Conservation (phyloP, 2,888 invertebrate species). For the Agelastica alni region DNA sequence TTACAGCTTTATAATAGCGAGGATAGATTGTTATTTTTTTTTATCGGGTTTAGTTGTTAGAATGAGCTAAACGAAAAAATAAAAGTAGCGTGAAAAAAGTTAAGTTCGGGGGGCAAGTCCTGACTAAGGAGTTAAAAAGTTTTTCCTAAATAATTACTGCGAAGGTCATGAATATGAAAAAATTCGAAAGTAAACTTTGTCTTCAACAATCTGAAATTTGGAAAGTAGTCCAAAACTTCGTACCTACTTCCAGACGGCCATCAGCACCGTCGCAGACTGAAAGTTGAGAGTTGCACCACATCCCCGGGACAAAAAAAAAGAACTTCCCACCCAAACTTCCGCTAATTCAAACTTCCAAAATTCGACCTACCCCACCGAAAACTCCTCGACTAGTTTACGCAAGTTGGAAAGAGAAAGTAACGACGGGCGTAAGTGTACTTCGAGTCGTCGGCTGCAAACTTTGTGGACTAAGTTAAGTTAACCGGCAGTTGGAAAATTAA, state of each 20-base stretch:
- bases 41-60: no score
- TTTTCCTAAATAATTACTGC: constrained; percentile 9
- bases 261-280: constrained; percentile 7
- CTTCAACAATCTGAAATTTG: constrained; percentile 22
- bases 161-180: constrained; percentile 23
- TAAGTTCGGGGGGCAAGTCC: no score
- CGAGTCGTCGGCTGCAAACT: constrained; percentile 53
- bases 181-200: constrained; percentile 21
- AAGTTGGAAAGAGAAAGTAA: constrained; percentile 57
- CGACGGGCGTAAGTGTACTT: constrained; percentile 57
- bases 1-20: no score
- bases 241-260: constrained; percentile 21
- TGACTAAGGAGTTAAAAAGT: constrained; percentile 2
- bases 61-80: no score
- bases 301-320: constrained; percentile 18
- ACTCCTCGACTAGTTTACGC: constrained; percentile 53
- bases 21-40: no score
- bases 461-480: constrained; percentile 51
- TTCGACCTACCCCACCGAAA: constrained; percentile 56
- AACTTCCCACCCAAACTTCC: constrained; percentile 44
- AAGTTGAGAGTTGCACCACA: constrained; percentile 15
- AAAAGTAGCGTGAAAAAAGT: no score
- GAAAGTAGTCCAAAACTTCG: constrained; percentile 23
- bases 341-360: constrained; percentile 51
- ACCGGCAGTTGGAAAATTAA: constrained; percentile 50